Evolutionary conservation across 2,888 invertebrate genomes (phyloP), one percentile per base, ranked within the genome.

Genomic region (Trissolcus japonicus): DNA sequence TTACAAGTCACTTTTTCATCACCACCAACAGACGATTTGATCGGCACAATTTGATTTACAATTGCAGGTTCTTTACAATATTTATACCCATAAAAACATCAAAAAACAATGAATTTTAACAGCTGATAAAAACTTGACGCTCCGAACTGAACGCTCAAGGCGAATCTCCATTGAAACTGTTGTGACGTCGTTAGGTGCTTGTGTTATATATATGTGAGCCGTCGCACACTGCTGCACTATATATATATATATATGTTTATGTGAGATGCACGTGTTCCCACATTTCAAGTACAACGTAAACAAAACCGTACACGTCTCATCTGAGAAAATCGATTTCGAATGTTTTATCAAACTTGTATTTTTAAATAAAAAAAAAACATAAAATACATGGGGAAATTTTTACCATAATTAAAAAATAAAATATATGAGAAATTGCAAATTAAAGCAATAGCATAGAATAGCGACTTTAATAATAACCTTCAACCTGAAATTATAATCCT

Each of bases 91-190:
- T 40, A 56, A 9, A 63, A 65, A 67, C 29, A 51, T 57, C 35
- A 29, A 51, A n/a, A 57, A 67, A 66, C 48, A 21, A 67, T 7
- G 68, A 54, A 55, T 54, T 54, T 54, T 40, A 68, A 46, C 68
- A 68, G 68, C 68, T 68, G 68, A 68, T 60, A 46, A 48, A 60
- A 68, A 68, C 60, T 68, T 68, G 60, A 57, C 60, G 54, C 60
- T 67, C 43, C 19, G 29, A 53, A 67, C 59, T 40, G 50, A 25
- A 59, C 6, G 43, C 14, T 67, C 35, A 59, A 59, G 67, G 59
- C 59, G 53, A 59, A 46, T 67, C 11, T 59, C 1, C 29, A 66
- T 40, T 29, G 41, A 43, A 46, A 53, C 40, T 41, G 51, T 53
- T 41, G 53, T 67, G 59, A 59, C 53, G 67, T 67, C 59, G 67